These are phyloP conservation scores for Molorchus minor DNA, from an alignment of 2,888 invertebrate genomes.

Conservation along the genomic window DNA sequence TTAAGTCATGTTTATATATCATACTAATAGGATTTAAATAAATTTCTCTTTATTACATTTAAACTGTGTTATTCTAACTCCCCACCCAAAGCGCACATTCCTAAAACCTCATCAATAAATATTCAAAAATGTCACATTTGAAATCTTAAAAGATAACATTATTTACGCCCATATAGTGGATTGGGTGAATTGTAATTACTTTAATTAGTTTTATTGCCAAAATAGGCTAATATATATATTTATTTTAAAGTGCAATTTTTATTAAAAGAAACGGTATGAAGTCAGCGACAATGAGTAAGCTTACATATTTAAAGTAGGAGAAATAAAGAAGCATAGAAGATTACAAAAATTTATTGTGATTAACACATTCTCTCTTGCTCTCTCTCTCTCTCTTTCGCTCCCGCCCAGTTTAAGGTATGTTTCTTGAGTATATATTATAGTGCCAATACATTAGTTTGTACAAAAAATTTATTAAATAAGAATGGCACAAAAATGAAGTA, in stretches of 20 bases:
- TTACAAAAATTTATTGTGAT: slow-evolving; percentile 1
- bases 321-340: not conserved
- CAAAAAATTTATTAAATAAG: not conserved
- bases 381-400: not conserved
- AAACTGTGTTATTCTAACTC: slow-evolving; percentile 17
- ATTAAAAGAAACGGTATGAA: too few species aligned
- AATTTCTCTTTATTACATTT: slow-evolving; percentile 57
- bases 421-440: not conserved
- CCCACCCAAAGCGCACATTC: too few species aligned
- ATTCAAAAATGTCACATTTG: too few species aligned
- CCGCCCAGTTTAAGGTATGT: not conserved
- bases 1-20: slow-evolving; percentile 61
- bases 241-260: too few species aligned
- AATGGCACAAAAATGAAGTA: not conserved
- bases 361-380: not conserved
- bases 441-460: not conserved
- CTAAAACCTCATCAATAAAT: too few species aligned
- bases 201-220: too few species aligned
- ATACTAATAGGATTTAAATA: slow-evolving; percentile 60
- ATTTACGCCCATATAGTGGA: too few species aligned
- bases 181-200: too few species aligned
- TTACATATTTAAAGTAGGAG: not conserved
- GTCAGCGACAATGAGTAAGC: too few species aligned
- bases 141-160: too few species aligned
- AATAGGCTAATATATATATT: too few species aligned